Evolutionary conservation across 2,113 vertebrate genomes (phyloP).

Genomic region (Pelobates fuscus): DNA sequence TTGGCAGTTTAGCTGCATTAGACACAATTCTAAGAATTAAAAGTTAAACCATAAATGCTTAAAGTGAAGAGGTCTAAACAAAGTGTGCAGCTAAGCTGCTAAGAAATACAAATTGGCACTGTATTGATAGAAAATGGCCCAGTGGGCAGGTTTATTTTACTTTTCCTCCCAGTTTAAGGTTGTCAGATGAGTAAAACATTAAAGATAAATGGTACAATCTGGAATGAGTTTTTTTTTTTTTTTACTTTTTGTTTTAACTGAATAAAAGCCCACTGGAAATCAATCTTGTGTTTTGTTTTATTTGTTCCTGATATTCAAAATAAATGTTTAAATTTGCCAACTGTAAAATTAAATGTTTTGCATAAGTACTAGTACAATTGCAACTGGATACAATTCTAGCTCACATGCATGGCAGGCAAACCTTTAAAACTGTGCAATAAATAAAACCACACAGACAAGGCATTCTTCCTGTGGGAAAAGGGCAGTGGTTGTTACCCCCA

Average conservation of each 20-base stretch:
- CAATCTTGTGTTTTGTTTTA: conserved; percentile 4
- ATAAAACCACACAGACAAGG: too few species aligned
- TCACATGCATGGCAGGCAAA: too few species aligned
- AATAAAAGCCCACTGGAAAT: conserved; percentile 83
- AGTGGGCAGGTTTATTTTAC: conserved; percentile 59
- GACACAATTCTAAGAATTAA: neutral
- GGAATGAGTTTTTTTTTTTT: conserved; percentile 53
- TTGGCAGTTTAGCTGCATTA: conserved; percentile 15
- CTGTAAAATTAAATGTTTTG: too few species aligned
- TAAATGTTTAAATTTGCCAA: too few species aligned
- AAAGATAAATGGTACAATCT: conserved; percentile 68
- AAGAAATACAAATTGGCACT: conserved; percentile 66
- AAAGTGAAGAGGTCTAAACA: neutral
- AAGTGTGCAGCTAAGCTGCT: conserved; percentile 19
- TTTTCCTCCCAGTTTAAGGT: conserved; percentile 2
- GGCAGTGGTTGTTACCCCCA: too few species aligned
- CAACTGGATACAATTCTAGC: too few species aligned
- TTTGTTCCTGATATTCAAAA: neutral
- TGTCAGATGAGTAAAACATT: conserved; percentile 52
- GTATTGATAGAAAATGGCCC: conserved; percentile 63
- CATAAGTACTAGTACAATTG: too few species aligned
- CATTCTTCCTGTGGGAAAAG: too few species aligned
- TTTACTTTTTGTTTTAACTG: conserved; percentile 60
- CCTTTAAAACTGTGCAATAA: too few species aligned
- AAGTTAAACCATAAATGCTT: neutral